Evolutionary conservation across 2,888 invertebrate genomes (phyloP).

Genomic region (Aporophyla lueneburgensis): DNA sequence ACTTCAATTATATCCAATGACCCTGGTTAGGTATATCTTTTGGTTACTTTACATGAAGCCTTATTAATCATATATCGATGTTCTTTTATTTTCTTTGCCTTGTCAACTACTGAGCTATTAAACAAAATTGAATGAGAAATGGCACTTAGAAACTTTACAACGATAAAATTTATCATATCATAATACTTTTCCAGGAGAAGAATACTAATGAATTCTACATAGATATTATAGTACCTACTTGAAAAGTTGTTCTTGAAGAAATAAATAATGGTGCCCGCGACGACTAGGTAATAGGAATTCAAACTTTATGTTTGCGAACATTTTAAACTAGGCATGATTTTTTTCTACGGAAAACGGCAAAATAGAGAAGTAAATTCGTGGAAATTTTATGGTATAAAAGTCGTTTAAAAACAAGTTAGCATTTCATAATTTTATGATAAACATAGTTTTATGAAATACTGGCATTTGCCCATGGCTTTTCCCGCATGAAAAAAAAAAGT

Average conservation of each 20-base stretch:
- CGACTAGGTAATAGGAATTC: constrained; percentile 38
- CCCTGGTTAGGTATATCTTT: too few species aligned
- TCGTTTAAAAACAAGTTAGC: constrained; percentile 7
- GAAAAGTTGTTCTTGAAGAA: constrained; percentile 44
- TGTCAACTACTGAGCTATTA: background rate
- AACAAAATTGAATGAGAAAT: constrained; percentile 20
- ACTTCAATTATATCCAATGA: too few species aligned
- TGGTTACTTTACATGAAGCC: too few species aligned
- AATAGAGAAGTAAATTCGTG: constrained; percentile 11
- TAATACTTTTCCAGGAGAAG: constrained; percentile 3
- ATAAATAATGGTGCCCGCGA: constrained; percentile 57
- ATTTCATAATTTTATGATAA: background rate
- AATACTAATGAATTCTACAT: constrained; percentile 26
- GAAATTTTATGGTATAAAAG: constrained; percentile 10
- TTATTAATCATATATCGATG: background rate
- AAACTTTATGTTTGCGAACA: constrained; percentile 51
- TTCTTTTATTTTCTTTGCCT: constrained; percentile 15
- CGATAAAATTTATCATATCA: constrained; percentile 21
- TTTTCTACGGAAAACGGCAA: constrained; percentile 33
- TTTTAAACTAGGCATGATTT: constrained; percentile 49
- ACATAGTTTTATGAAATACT: background rate
- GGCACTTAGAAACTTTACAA: constrained; percentile 24
- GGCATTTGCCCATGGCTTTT: too few species aligned
- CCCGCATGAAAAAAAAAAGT: too few species aligned
- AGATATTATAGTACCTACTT: constrained; percentile 32